These are phyloP conservation scores for Sycophila texana DNA, from an alignment of 2,888 invertebrate species.

Conservation along the genomic window DNA sequence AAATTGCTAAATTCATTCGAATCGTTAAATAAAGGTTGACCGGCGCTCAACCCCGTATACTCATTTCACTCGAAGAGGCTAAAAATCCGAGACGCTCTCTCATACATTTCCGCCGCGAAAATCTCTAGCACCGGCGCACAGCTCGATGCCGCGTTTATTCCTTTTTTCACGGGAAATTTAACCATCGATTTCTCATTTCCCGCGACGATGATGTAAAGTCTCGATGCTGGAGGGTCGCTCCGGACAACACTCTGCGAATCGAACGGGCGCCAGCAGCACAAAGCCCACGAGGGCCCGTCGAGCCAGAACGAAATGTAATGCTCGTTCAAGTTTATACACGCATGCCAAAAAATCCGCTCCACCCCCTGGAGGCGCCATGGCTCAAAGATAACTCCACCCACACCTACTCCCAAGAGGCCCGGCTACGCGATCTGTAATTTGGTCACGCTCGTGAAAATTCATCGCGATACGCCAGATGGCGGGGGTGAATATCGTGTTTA, in stretches of 20 bases:
- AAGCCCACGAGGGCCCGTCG: neutral
- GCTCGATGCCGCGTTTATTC: neutral
- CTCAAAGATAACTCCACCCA: neutral
- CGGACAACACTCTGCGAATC: conserved; percentile 6
- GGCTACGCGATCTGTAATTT: neutral
- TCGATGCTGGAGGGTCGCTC: neutral
- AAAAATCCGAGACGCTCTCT: neutral
- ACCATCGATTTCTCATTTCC: conserved; percentile 51
- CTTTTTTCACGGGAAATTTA: conserved; percentile 48
- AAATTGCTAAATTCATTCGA: neutral
- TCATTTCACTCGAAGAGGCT: neutral
- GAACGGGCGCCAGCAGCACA: neutral
- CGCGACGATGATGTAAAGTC: conserved; percentile 18
- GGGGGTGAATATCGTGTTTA: conserved; percentile 65
- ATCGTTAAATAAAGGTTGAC: neutral
- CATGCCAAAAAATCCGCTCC: conserved; percentile 19
- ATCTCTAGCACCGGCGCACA: neutral
- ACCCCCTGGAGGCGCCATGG: neutral
- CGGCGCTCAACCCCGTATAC: neutral
- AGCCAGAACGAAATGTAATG: conserved; percentile 40
- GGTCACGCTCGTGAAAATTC: conserved; percentile 4
- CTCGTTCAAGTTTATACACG: conserved; percentile 30
- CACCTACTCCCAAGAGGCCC: neutral
- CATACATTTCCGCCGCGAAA: neutral
- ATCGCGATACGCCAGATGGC: conserved; percentile 33